Evolutionary conservation across 2,113 vertebrate genomes (phyloP), one percentile per base, ranked within the genome.

Genomic region (Amphilophus citrinellus): DNA sequence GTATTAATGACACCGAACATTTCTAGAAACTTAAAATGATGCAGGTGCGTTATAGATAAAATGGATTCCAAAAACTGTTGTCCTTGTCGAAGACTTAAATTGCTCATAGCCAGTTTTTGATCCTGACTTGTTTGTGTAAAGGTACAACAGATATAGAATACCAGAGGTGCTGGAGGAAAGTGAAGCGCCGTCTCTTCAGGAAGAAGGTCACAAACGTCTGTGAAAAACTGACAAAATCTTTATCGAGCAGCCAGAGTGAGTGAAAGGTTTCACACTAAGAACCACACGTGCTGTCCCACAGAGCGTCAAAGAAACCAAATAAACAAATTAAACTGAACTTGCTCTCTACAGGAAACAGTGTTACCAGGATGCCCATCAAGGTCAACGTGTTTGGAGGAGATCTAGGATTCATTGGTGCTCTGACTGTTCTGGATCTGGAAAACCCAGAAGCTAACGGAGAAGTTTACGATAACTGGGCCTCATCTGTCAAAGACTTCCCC

Each of bases 401-500:
- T 77, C 2, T 91, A 0, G 37, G 79, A 42, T 95, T 96, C 15
- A 87, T 94, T 8, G 71, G 93, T 11, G 93, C 92, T 5, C 96
- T 99, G 42, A 89, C 84, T 84, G 89, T 84, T 20, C 83, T 99
- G 82, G 95, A 98, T 2, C 50, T 99, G 73, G 90, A 97, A 44
- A 93, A 97, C 68, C 97, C 98, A 68, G 94, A 95, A 79, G 94
- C 86, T 3, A 99, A 99, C 76, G 94, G 92, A 80, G 61, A 83
- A 7, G 88, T 89, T 6, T 99, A 98, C 13, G 90, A 96, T 7
- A 76, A 66, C 60, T 99, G 98, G 98, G 98, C 98, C 1, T 89
- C 95, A 2, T 97, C 98, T 32, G 97, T 99, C 83, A 97, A 96
- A 84, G 78, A 94, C 62, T 94, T 96, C 83, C 98, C 98, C 17